Conservation (phyloP, 2,797 vertebrate genomes). For the Neopelma chrysocephalum region DNA sequence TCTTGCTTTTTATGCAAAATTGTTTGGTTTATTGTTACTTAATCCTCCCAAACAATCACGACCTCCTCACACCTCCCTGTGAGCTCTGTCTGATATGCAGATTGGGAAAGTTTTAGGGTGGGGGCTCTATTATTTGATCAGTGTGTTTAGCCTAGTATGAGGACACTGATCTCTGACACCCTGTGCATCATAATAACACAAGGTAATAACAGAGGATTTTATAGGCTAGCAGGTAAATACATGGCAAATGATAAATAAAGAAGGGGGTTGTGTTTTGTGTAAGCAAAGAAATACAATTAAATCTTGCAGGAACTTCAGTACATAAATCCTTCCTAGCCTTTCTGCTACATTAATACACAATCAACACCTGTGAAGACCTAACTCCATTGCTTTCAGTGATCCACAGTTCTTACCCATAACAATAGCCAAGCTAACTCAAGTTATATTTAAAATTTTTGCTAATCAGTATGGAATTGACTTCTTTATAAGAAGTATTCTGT, state of each 20-base stretch:
- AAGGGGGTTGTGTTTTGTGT: neutral
- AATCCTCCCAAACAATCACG: neutral
- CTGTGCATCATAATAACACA: neutral
- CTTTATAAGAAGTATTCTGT: neutral
- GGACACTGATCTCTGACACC: neutral
- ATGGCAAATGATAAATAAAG: slow-evolving; percentile 4
- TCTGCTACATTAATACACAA: slow-evolving; percentile 38
- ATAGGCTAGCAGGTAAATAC: neutral
- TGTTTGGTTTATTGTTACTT: slow-evolving; percentile 44
- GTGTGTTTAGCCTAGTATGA: neutral
- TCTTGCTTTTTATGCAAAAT: slow-evolving; percentile 43
- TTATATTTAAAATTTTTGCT: slow-evolving; percentile 47
- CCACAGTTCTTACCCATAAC: slow-evolving; percentile 4
- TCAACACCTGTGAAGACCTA: neutral
- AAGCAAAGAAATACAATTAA: slow-evolving; percentile 31
- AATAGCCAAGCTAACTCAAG: neutral
- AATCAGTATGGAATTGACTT: slow-evolving; percentile 46
- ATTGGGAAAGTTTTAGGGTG: neutral
- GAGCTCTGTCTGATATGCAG: neutral
- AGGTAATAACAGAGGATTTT: neutral
- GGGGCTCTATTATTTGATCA: neutral
- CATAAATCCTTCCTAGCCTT: slow-evolving; percentile 32
- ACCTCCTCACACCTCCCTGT: neutral
- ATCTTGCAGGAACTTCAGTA: slow-evolving; percentile 2
- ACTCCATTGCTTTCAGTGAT: neutral